These are phyloP conservation scores for Theodoxus fluviatilis DNA, from an alignment of 2,888 invertebrate species.

Conservation along the genomic window DNA sequence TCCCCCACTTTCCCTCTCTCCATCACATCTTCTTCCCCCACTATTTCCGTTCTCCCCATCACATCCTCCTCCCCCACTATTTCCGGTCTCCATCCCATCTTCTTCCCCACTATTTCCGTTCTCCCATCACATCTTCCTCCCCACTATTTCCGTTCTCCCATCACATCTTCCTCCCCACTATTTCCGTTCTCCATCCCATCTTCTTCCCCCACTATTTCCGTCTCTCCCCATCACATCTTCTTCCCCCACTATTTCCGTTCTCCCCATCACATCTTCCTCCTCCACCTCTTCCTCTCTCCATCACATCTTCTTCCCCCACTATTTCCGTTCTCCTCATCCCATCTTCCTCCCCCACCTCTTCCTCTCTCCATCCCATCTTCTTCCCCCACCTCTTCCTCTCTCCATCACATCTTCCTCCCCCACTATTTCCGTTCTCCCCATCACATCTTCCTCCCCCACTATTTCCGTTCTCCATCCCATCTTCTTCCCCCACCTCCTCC, in stretches of 20 bases:
- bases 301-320: conserved; percentile 15
- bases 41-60: not conserved
- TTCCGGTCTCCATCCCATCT: not conserved
- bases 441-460: not conserved
- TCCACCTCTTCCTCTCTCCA: not conserved
- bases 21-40: not conserved
- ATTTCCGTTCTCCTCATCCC: not conserved
- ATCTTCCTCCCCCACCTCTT: conserved; percentile 17
- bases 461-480: not conserved
- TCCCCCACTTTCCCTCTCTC: not conserved
- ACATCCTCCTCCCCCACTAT: not conserved
- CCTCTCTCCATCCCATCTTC: conserved; percentile 23
- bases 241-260: not conserved
- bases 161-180: not conserved
- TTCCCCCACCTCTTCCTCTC: conserved; percentile 22
- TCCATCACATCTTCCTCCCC: conserved; percentile 19
- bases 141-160: not conserved
- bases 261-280: not conserved
- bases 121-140: not conserved
- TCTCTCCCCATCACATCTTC: not conserved
- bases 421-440: not conserved
- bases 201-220: not conserved
- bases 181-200: not conserved
- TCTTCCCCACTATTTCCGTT: not conserved
- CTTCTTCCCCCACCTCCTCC: not conserved